These are phyloP conservation scores for Myotis davidii DNA, from an alignment of 2,113 vertebrate species.

Conservation along the genomic window DNA sequence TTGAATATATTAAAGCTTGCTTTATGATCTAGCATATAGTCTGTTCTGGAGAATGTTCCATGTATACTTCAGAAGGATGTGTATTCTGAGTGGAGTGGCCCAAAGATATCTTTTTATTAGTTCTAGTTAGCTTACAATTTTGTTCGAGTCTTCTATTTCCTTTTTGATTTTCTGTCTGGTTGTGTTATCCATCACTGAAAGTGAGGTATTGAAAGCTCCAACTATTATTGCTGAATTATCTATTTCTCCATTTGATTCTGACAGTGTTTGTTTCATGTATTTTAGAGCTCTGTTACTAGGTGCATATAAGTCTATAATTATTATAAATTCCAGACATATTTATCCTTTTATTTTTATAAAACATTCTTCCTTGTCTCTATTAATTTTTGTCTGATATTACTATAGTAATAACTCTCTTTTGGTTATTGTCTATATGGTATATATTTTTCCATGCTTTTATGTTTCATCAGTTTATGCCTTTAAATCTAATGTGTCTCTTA, in stretches of 20 bases:
- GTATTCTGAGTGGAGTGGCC: not conserved
- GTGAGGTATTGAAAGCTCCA: not conserved
- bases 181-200: not conserved
- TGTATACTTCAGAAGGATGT: not conserved
- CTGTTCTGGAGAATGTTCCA: not conserved
- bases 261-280: not conserved
- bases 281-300: not conserved
- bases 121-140: not conserved
- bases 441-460: not conserved
- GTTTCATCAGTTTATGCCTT: not conserved
- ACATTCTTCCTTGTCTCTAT: not conserved
- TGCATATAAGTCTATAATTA: not conserved
- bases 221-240: not conserved
- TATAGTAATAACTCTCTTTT: not conserved
- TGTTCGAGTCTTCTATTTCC: conserved; percentile 16
- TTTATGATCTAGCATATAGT: not conserved
- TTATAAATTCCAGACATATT: not conserved
- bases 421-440: not conserved
- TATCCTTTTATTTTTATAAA: not conserved
- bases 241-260: conserved; percentile 11
- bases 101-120: not conserved
- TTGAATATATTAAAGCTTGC: not conserved
- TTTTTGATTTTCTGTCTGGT: not conserved
- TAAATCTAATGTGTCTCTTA: not conserved
- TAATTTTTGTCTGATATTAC: not conserved